phyloP scores from a whole-genome alignment of 2,888 invertebrate species.

The Calameuta idolon region DNA sequence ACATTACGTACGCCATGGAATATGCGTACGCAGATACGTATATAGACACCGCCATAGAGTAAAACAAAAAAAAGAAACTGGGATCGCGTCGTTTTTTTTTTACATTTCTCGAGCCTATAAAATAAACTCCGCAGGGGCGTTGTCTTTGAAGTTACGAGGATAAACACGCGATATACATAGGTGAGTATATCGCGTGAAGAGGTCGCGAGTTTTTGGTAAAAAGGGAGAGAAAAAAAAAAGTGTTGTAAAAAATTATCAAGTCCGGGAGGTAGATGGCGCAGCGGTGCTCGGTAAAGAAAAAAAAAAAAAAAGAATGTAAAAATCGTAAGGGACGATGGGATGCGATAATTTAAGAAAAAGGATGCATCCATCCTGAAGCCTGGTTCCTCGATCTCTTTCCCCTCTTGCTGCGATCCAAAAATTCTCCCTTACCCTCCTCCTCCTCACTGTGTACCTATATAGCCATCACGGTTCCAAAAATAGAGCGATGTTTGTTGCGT shows the following conservation, averaged over 20 bases:
- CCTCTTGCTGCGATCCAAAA: not conserved
- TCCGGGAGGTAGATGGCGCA: constrained; percentile 15
- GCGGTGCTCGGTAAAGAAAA: constrained; percentile 9
- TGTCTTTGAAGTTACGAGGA: constrained; percentile 57
- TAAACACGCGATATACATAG: constrained; percentile 60
- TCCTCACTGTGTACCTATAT: constrained; percentile 4
- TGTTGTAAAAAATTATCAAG: constrained; percentile 2
- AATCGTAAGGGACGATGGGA: constrained; percentile 33
- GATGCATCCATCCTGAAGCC: constrained; percentile 57
- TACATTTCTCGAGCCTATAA: constrained; percentile 16
- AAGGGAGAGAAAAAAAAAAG: not conserved
- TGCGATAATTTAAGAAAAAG: constrained; percentile 63
- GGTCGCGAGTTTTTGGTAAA: constrained; percentile 13
- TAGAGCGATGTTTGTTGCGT: constrained; percentile 38
- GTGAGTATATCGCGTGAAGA: constrained; percentile 22
- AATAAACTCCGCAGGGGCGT: constrained; percentile 25
- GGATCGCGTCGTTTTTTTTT: no score
- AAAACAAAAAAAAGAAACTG: no score
- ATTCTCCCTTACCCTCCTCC: constrained; percentile 13
- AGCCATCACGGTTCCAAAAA: constrained; percentile 40
- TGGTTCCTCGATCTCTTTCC: constrained; percentile 23
- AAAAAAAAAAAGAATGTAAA: constrained; percentile 3
- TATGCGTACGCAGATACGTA: no score
- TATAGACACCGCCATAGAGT: no score
- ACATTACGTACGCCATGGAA: not conserved